Percentiles rank a stretch among this genome's conserved stretches.
Evolutionary conservation across 2,113 vertebrate species (phyloP).

Genomic region (Myiagra hebetior): DNA sequence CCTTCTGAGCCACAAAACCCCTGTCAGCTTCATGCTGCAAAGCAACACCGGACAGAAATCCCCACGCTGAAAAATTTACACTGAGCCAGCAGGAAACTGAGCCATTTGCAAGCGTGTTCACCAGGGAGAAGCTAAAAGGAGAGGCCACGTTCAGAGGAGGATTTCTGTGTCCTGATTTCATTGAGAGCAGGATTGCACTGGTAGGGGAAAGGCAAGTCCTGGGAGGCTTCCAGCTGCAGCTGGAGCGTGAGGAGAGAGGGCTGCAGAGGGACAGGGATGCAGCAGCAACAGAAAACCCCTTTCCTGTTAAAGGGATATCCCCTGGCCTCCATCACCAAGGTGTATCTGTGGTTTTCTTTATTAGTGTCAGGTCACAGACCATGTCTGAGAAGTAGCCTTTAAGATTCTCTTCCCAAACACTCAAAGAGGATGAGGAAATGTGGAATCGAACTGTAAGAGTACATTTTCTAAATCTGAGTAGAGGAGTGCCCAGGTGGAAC

Average conservation of each 20-base stretch:
- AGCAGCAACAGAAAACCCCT: background rate
- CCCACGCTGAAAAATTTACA: background rate
- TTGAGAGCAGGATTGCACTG: background rate
- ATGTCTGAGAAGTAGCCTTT: rapidly evolving
- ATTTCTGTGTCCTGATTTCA: background rate
- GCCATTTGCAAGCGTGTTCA: background rate
- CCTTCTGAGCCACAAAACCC: background rate
- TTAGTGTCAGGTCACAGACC: background rate
- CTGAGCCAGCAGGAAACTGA: conserved; percentile 36
- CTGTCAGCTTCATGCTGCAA: background rate
- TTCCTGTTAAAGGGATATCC: background rate
- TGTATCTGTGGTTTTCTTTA: background rate
- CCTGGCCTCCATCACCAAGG: background rate
- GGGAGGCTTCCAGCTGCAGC: rapidly evolving
- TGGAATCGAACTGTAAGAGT: rapidly evolving
- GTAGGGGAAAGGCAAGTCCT: background rate
- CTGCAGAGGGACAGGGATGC: background rate
- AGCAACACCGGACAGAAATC: background rate
- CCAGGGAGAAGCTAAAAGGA: background rate
- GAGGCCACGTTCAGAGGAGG: conserved; percentile 13
- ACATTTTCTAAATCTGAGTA: background rate
- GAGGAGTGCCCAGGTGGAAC: background rate
- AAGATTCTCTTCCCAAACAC: background rate
- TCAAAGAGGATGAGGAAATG: background rate
- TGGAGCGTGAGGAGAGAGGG: background rate